These are phyloP conservation scores for Drosophila pseudotalamancana DNA, from an alignment of 2,888 invertebrate species.

Conservation along the genomic window DNA sequence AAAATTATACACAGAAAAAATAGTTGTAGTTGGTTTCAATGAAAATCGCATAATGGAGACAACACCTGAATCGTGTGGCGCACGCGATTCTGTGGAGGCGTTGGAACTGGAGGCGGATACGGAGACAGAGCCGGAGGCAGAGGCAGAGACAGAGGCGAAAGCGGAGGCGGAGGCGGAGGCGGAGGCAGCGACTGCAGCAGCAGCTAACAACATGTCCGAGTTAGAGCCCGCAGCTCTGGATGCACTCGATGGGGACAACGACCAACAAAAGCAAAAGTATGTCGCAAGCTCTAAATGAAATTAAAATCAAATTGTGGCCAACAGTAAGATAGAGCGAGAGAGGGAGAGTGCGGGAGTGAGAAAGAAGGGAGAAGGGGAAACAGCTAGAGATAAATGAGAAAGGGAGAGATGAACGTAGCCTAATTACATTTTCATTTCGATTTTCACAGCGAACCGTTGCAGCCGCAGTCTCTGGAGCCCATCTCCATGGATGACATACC, in stretches of 20 bases:
- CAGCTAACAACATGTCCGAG: constrained; percentile 38
- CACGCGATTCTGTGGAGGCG: constrained; percentile 68
- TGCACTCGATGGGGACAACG: constrained; percentile 31
- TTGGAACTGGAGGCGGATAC: constrained; percentile 54
- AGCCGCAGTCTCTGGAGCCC: constrained; percentile 66
- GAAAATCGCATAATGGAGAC: constrained; percentile 75
- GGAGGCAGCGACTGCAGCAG: background rate
- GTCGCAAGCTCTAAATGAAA: constrained; percentile 53
- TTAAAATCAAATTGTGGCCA: constrained; percentile 48
- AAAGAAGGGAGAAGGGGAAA: background rate
- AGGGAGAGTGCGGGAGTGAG: background rate
- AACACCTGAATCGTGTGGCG: constrained; percentile 71
- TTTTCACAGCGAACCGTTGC: constrained; percentile 52
- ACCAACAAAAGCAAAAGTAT: constrained; percentile 70
- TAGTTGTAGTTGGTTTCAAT: constrained; percentile 60
- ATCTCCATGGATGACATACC: constrained; percentile 91
- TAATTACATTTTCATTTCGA: constrained; percentile 50
- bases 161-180: constrained; percentile 1
- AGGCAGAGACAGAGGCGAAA: background rate
- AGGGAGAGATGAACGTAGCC: constrained; percentile 6
- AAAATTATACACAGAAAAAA: constrained; percentile 11
- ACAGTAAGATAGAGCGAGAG: background rate
- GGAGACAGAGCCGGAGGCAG: constrained; percentile 38
- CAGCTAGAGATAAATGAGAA: constrained; percentile 1
- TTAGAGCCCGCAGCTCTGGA: constrained; percentile 42